Base-by-base conservation (phyloP, 1,140 invertebrate genomes). In the Pogonomyrmex californicus region DNA sequence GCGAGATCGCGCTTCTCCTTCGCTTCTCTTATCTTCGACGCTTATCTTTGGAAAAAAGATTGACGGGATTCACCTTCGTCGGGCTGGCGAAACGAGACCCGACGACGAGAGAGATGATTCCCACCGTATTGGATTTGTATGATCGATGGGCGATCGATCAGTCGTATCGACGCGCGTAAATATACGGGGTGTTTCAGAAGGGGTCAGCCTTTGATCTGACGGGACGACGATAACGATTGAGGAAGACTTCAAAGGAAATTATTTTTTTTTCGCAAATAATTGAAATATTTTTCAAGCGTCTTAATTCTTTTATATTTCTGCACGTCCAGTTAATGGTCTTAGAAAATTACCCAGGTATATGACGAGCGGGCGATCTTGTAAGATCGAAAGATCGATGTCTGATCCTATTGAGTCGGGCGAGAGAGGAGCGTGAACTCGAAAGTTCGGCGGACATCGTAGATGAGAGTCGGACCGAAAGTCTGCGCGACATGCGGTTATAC, bases 1-100 rank as follows among this genome's bases (percentile, higher is more conserved):
- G 14, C 47, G 63, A 81, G 47, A 56, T 41, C 47, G 17, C 77
- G 17, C 78, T 81, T n/a, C 65, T 81, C 78, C 41, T 33, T 81
- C 65, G 78, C 49, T 56, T 56, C 51, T 56, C 65, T 81, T 44
- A 68, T 81, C 77, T 23, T 33, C 44, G 65, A 65, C 36, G 38
- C 63, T 81, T 70, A 81, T 81, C 49, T 81, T 44, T 12, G 23
- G 44, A 68, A 54, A 44, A 41, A 54, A 41, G 23, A 33, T 54
- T 54, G 44, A 33, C 51, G 65, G 14, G 36, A 63, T 78, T 77
- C 14, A 78, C 47, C 36, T 68, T 68, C 62, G 62, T 49, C 14
- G 36, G 23, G 23, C n/a, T 44, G 38, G 41, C 7, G 38, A 70
- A 56, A 81, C 14, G 65, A 44, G 17, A 51, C 14, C 10, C 36